Conservation (phyloP, 2,888 invertebrate species). For the Lottia gigantea region DNA sequence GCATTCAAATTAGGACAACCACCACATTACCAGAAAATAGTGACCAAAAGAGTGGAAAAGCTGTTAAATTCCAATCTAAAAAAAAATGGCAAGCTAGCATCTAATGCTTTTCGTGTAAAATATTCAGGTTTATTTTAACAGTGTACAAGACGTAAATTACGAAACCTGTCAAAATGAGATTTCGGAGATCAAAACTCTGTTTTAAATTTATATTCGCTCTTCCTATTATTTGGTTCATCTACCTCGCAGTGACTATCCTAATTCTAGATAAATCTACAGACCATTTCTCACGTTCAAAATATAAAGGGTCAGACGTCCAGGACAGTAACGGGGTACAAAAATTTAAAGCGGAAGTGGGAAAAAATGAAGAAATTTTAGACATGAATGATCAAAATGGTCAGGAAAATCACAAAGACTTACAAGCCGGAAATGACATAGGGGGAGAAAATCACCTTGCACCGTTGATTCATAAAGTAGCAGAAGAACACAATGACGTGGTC, state of each 20-base stretch:
- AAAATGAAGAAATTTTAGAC: not conserved
- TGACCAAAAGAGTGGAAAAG: too few relatives aligned
- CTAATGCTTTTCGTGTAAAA: too few relatives aligned
- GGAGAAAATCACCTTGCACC: too few relatives aligned
- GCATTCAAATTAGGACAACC: too few relatives aligned
- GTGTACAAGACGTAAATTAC: too few relatives aligned
- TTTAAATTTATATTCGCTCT: not conserved
- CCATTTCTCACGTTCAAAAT: not conserved
- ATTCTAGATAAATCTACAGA: not conserved
- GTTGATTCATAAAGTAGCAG: not conserved
- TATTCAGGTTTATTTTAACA: too few relatives aligned
- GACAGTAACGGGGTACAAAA: not conserved
- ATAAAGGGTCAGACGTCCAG: not conserved
- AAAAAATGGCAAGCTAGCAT: too few relatives aligned
- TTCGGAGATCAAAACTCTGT: not conserved
- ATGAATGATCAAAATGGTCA: not conserved
- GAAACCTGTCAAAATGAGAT: not conserved
- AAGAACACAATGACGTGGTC: not conserved
- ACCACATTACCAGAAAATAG: too few relatives aligned
- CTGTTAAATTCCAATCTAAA: too few relatives aligned
- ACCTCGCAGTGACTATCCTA: not conserved
- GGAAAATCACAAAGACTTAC: not conserved
- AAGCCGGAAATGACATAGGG: not conserved
- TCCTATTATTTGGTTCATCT: not conserved
- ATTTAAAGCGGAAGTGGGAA: not conserved